Evolutionary conservation across 2,888 invertebrate species (phyloP), one percentile per base, ranked within the genome.

Genomic region (Cyclophora punctaria): DNA sequence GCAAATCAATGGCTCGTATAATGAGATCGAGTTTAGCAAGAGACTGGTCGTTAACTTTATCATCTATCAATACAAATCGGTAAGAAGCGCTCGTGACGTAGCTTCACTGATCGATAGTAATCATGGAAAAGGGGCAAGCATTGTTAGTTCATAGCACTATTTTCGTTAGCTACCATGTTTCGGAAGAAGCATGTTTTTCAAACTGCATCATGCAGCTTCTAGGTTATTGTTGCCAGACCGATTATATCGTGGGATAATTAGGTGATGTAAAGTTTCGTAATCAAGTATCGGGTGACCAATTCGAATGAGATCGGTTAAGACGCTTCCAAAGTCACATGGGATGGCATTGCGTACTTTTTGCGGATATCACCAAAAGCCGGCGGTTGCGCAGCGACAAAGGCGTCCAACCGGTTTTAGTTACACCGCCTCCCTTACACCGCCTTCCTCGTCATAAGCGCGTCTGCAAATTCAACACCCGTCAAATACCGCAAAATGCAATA

Each of bases 321-420:
- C 64, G 71, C 73, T 66, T 63, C 73, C 75, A 72, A 77, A 78
- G 72, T 72, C 72, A 69, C 71, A 71, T 60, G 70, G 79, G 75
- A 83, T 81, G 75, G 78, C 81, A 71, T 72, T 74, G 78, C 76
- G 73, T 73, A 79, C 76, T 86, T 86, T 86, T 87, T 86, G 86
- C 79, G 78, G 75, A 83, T 87, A 85, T 83, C 84, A 80, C 87
- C 84, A 80, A 86, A 84, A 83, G 78, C 71, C 75, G 78, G 78
- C 74, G 74, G 75, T 71, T 75, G 78, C 68, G 66, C 72, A 67
- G 75, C 78, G 76, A 79, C 81, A 79, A 83, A 84, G 82, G 83
- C 79, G 82, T 79, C 63, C 79, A 75, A 86, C 87, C 87, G 87
- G 87, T 87, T 87, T 83, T 63, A 67, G 78, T 80, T 73, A 75